These are phyloP conservation scores for Epirrhoe tristata DNA, from an alignment of 2,888 invertebrate species.

Conservation along the genomic window DNA sequence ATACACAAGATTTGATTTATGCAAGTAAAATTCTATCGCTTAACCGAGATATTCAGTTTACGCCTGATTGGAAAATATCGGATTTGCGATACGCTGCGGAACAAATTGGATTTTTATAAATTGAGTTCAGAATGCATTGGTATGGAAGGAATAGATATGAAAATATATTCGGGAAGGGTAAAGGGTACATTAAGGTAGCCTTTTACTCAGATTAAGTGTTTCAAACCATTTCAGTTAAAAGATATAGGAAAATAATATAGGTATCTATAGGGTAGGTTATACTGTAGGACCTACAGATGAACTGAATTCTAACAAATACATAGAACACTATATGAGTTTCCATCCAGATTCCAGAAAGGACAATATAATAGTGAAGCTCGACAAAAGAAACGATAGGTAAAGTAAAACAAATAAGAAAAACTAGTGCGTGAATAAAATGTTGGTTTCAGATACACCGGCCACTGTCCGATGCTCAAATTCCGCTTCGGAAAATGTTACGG, in stretches of 20 bases:
- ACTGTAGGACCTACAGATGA: too few relatives aligned
- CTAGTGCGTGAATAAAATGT: not conserved
- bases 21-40: too few relatives aligned
- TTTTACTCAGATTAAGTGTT: not conserved
- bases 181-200: not conserved
- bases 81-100: constrained; percentile 11
- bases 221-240: not conserved
- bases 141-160: constrained; percentile 30
- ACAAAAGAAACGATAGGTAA: not conserved
- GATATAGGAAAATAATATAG: too few relatives aligned
- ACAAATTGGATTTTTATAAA: constrained; percentile 17
- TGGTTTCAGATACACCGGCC: constrained; percentile 88
- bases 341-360: too few relatives aligned
- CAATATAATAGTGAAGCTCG: too few relatives aligned
- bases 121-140: constrained; percentile 4
- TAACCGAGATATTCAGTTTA: constrained; percentile 24
- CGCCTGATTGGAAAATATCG: constrained; percentile 35
- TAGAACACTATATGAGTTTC: too few relatives aligned
- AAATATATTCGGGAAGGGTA: constrained; percentile 12
- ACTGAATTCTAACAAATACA: too few relatives aligned
- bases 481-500: constrained; percentile 90
- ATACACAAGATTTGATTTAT: too few relatives aligned
- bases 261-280: too few relatives aligned
- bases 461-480: constrained; percentile 89
- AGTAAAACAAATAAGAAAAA: not conserved